phyloP scores from a whole-genome alignment of 23 tunicate genomes.

The Corella eumyota region DNA sequence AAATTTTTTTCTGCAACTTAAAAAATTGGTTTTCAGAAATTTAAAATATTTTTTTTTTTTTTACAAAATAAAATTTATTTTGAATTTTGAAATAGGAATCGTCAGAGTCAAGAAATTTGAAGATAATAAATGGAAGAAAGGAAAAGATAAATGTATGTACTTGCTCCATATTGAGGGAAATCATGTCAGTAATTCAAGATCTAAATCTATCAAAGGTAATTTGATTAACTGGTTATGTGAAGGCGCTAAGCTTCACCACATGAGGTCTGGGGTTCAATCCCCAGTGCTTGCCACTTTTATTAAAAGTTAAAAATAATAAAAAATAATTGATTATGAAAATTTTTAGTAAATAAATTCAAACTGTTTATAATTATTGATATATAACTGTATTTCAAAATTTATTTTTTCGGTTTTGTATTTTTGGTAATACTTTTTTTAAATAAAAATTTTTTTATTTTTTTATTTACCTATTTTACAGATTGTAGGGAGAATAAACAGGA shows the following conservation, averaged over 20 bases:
- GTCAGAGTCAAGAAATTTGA: slow-evolving; percentile 76
- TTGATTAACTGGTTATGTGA: too few relatives aligned
- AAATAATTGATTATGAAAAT: too few relatives aligned
- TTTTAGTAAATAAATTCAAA: too few relatives aligned
- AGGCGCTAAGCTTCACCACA: too few relatives aligned
- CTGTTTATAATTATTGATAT: too few relatives aligned
- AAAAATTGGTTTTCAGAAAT: not conserved
- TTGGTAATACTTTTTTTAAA: not conserved
- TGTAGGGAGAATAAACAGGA: slow-evolving; percentile 52
- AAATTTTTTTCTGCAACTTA: not conserved
- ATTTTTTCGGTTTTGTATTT: not conserved
- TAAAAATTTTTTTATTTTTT: not conserved
- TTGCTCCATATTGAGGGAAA: slow-evolving; percentile 87
- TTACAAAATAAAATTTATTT: slow-evolving; percentile 2
- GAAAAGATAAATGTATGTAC: slow-evolving; percentile 62
- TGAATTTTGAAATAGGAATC: slow-evolving; percentile 25
- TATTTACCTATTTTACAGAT: slow-evolving; percentile 22
- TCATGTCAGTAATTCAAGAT: slow-evolving; percentile 72
- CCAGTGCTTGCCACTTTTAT: too few relatives aligned
- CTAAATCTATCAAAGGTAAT: slow-evolving; percentile 58
- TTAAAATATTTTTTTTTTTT: not conserved
- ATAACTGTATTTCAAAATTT: not conserved
- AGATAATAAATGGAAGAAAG: slow-evolving; percentile 31
- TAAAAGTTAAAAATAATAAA: too few relatives aligned
- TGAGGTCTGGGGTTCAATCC: too few relatives aligned